phyloP scores from a whole-genome alignment of 2,797 vertebrate species.

The Malacoctenus gilli region DNA sequence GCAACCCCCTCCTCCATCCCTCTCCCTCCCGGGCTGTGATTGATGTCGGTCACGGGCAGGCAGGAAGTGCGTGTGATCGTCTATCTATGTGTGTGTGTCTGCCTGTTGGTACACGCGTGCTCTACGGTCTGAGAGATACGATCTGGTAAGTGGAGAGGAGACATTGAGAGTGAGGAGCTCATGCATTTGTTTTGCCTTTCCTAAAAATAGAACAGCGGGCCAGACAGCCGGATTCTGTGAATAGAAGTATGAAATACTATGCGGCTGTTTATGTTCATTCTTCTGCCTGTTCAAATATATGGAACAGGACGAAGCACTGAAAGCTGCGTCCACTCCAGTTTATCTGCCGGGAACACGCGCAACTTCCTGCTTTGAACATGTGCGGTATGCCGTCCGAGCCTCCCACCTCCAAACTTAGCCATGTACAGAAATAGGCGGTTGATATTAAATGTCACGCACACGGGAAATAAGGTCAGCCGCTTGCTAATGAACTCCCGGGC shows the following conservation, averaged over 20 bases:
- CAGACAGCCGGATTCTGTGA: constrained; percentile 33
- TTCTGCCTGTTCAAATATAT: too few relatives aligned
- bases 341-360: neutral
- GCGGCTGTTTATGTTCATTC: constrained; percentile 25
- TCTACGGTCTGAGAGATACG: constrained; percentile 15
- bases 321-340: neutral
- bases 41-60: constrained; percentile 42
- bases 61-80: constrained; percentile 9
- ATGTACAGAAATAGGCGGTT: constrained; percentile 65
- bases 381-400: constrained; percentile 14
- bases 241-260: constrained; percentile 44
- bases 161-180: constrained; percentile 27
- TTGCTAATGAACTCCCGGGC: constrained; percentile 47
- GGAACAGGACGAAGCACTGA: too few relatives aligned
- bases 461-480: constrained; percentile 65
- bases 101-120: neutral
- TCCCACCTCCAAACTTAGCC: constrained; percentile 47
- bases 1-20: constrained; percentile 27
- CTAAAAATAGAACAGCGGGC: constrained; percentile 52
- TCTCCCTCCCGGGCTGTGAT: constrained; percentile 36
- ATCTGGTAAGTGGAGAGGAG: constrained; percentile 50
- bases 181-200: constrained; percentile 64
- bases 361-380: neutral
- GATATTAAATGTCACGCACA: constrained; percentile 66
- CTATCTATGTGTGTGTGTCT: neutral